Evolutionary conservation across 2,888 invertebrate species (phyloP).

Genomic region (Acanthosepion esculentum): DNA sequence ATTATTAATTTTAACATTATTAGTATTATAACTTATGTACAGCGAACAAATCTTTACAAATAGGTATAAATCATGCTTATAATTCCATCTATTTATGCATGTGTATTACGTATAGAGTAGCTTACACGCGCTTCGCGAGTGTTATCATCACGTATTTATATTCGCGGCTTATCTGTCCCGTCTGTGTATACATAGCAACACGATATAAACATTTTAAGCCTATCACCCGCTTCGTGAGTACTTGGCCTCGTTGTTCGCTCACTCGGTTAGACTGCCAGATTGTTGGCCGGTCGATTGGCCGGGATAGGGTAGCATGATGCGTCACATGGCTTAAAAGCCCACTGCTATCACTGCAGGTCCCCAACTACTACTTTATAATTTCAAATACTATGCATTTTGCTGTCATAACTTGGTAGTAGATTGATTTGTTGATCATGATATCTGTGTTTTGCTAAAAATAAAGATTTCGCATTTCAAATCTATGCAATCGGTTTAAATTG

Average conservation of each 20-base stretch:
- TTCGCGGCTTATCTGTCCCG: slow-evolving; percentile 7
- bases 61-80: not conserved
- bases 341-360: too few relatives aligned
- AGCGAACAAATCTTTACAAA: not conserved
- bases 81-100: not conserved
- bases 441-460: not conserved
- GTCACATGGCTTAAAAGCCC: too few relatives aligned
- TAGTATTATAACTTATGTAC: not conserved
- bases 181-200: slow-evolving; percentile 22
- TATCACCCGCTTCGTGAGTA: not conserved
- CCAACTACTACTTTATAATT: too few relatives aligned
- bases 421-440: not conserved
- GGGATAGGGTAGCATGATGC: not conserved
- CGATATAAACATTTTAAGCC: slow-evolving; percentile 8
- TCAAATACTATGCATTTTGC: not conserved
- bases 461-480: not conserved
- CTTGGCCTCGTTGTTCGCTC: slow-evolving; percentile 33
- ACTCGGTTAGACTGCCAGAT: not conserved
- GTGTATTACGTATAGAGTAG: not conserved
- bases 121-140: not conserved
- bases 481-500: not conserved
- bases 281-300: not conserved
- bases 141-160: not conserved
- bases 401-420: not conserved
- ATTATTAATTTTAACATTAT: not conserved